Evolutionary conservation across 2,888 invertebrate species (phyloP).

Genomic region (Papilio gigon): DNA sequence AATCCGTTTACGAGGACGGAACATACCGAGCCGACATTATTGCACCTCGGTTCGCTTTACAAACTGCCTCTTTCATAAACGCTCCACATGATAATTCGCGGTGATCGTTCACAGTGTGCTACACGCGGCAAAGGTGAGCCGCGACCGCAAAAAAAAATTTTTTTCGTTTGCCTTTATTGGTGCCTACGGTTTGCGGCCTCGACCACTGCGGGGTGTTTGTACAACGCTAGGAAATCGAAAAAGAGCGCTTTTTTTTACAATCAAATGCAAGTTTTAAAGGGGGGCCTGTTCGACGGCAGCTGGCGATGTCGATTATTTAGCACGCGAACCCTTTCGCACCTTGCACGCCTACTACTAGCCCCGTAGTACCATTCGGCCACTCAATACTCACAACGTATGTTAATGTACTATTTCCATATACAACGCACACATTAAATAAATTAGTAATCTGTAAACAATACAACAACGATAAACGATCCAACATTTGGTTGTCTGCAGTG

Average conservation of each 20-base stretch:
- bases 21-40: slow-evolving; percentile 62
- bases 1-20: slow-evolving; percentile 66
- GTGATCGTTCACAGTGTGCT: slow-evolving; percentile 80
- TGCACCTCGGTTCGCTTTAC: slow-evolving; percentile 70
- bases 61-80: slow-evolving; percentile 76
- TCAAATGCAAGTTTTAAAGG: slow-evolving; percentile 71
- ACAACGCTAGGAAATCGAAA: slow-evolving; percentile 54
- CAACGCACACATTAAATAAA: not conserved
- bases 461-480: too few species aligned
- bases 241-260: slow-evolving; percentile 66
- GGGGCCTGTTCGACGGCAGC: slow-evolving; percentile 70
- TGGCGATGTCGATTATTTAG: slow-evolving; percentile 74
- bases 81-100: slow-evolving; percentile 77
- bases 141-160: slow-evolving; percentile 74
- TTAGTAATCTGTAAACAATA: not conserved
- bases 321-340: slow-evolving; percentile 80
- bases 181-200: slow-evolving; percentile 66
- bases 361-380: slow-evolving; percentile 4
- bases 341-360: slow-evolving; percentile 57
- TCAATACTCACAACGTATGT: slow-evolving; percentile 19
- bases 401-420: slow-evolving; percentile 5
- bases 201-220: slow-evolving; percentile 57
- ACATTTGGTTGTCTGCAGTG: too few species aligned
- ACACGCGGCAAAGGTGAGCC: slow-evolving; percentile 75
- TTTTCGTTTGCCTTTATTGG: slow-evolving; percentile 74